Conservation (phyloP, 2,797 vertebrate species). For the Neosalanx taihuensis region DNA sequence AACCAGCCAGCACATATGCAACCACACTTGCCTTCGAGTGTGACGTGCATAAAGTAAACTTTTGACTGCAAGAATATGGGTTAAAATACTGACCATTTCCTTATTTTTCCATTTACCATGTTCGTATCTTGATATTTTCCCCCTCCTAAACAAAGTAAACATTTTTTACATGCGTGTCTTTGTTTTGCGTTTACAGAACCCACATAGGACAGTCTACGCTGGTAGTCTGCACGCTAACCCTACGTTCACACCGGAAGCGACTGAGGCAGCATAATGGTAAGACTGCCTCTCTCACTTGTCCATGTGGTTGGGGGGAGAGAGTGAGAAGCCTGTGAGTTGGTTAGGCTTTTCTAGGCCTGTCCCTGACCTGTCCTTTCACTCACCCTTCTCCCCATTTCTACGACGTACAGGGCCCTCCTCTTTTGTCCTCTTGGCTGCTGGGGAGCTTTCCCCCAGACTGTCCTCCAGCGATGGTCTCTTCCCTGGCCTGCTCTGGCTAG, state of each 20-base stretch:
- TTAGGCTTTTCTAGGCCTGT: constrained; percentile 8
- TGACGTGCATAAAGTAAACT: neutral
- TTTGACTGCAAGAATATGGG: constrained; percentile 21
- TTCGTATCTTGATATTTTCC: constrained; percentile 40
- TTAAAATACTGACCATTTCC: constrained; percentile 40
- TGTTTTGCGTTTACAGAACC: constrained; percentile 15
- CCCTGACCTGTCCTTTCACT: constrained; percentile 14
- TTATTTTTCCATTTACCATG: constrained; percentile 16
- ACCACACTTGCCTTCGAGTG: neutral
- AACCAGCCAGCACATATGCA: neutral
- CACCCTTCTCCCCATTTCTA: constrained; percentile 37
- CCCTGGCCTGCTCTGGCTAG: constrained; percentile 11
- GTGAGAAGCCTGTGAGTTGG: neutral
- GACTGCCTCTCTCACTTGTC: neutral
- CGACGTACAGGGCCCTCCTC: constrained; percentile 28
- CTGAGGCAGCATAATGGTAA: no score
- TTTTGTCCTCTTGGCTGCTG: constrained; percentile 41
- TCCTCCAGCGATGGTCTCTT: constrained; percentile 1
- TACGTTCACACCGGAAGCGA: neutral
- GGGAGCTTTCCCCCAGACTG: constrained; percentile 30
- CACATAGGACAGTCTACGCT: neutral
- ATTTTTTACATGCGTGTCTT: constrained; percentile 26
- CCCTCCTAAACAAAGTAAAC: constrained; percentile 42
- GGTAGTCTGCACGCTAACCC: neutral
- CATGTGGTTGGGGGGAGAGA: neutral